phyloP scores from a whole-genome alignment of 2,113 vertebrate species.

The Psittacus erithacus region DNA sequence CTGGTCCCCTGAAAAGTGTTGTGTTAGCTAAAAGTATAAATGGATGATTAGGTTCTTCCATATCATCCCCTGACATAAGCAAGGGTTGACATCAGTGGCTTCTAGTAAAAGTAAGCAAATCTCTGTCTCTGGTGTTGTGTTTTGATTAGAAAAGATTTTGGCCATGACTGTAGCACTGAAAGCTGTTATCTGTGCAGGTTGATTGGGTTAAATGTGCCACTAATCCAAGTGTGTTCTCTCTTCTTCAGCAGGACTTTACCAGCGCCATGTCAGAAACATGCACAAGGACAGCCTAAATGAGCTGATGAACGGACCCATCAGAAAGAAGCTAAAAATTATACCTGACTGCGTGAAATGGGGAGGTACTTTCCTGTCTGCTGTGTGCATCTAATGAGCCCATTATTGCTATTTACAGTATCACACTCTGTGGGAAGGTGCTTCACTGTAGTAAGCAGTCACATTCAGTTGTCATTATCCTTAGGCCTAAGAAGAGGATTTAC shows the following conservation, averaged over 20 bases:
- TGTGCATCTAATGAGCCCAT: not conserved
- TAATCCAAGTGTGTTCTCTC: not conserved
- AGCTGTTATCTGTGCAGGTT: not conserved
- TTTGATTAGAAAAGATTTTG: not conserved
- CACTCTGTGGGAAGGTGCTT: not conserved
- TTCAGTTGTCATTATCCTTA: not conserved
- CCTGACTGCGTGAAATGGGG: slow-evolving; percentile 91
- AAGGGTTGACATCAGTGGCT: not conserved
- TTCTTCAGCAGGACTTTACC: slow-evolving; percentile 75
- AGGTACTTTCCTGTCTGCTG: slow-evolving; percentile 76
- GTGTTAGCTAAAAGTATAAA: not conserved
- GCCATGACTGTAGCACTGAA: not conserved
- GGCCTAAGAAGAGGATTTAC: not conserved
- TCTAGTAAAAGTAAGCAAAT: not conserved
- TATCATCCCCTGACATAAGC: not conserved
- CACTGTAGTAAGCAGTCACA: not conserved
- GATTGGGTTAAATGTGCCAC: not conserved
- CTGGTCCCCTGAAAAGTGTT: not conserved
- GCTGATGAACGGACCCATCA: slow-evolving; percentile 94
- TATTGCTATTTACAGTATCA: not conserved
- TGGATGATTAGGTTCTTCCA: not conserved
- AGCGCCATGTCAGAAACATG: slow-evolving; percentile 78
- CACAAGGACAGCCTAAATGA: slow-evolving; percentile 76
- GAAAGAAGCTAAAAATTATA: slow-evolving; percentile 88
- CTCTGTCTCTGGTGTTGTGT: not conserved